Conservation (phyloP, 2,888 invertebrate species). For the Rhogogaster chlorosoma region DNA sequence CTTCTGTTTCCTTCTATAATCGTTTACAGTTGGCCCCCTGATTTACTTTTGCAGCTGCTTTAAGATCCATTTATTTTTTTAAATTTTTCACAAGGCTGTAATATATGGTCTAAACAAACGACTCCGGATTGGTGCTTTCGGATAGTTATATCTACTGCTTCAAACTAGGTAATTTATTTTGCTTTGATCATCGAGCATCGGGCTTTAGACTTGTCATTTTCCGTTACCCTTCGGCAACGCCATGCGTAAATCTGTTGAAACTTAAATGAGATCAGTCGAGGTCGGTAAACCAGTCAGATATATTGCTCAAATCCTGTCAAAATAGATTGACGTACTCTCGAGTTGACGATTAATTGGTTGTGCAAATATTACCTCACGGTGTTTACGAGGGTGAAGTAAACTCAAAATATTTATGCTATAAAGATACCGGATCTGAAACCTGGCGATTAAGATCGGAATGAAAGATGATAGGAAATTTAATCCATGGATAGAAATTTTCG, state of each 20-base stretch:
- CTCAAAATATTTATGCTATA: background rate
- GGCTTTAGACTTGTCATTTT: background rate
- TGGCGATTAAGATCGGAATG: background rate
- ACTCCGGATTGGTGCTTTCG: background rate
- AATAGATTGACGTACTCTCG: background rate
- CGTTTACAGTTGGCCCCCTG: background rate
- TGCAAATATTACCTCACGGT: background rate
- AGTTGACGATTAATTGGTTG: background rate
- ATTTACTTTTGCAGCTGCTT: background rate
- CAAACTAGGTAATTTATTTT: background rate
- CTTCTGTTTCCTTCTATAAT: background rate
- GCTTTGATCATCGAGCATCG: constrained; percentile 5
- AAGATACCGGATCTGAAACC: background rate
- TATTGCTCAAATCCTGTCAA: background rate
- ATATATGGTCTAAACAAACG: background rate
- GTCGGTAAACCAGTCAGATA: background rate
- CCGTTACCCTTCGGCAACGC: background rate
- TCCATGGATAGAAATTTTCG: background rate
- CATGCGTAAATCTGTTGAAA: constrained; percentile 4
- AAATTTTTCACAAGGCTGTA: background rate
- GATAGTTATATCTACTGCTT: background rate
- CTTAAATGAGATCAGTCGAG: constrained; percentile 10
- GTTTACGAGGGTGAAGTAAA: background rate
- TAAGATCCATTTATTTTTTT: background rate
- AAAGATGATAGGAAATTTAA: background rate